Conservation (phyloP, 37 sponge, comb jelly and placozoan species). For the Agelas oroides region DNA sequence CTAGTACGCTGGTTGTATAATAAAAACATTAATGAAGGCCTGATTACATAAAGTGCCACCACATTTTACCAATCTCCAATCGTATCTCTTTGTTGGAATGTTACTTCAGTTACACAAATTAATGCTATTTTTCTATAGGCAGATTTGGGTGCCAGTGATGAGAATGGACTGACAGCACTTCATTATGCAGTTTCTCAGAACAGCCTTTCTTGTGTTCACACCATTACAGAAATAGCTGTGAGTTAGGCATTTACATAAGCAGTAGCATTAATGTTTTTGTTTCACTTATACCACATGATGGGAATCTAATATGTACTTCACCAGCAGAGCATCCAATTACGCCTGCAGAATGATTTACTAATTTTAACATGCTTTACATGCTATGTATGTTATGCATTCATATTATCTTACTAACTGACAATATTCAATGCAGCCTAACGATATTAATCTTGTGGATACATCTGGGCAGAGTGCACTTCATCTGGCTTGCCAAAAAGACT, state of each 20-base stretch:
- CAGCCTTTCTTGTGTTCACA: conserved; percentile 52
- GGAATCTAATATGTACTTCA: too few species aligned
- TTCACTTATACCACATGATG: too few species aligned
- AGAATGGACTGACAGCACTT: conserved; percentile 78
- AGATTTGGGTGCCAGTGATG: conserved; percentile 72
- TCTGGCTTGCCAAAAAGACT: conserved; percentile 53
- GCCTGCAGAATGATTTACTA: too few species aligned
- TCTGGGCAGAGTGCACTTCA: conserved; percentile 74
- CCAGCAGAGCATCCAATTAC: too few species aligned
- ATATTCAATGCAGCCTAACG: conserved; percentile 50
- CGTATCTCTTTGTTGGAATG: not conserved
- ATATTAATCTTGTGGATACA: conserved; percentile 73
- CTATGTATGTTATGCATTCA: too few species aligned
- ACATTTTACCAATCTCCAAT: too few species aligned
- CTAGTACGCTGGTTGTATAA: not conserved
- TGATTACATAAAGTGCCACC: not conserved
- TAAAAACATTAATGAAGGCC: not conserved
- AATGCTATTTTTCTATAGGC: too few species aligned
- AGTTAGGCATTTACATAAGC: too few species aligned
- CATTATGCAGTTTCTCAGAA: conserved; percentile 74
- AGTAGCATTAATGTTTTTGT: not conserved
- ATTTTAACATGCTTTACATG: too few species aligned
- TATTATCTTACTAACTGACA: not conserved
- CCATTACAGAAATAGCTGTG: conserved; percentile 48
- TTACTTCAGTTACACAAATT: too few species aligned